A percentile compares a stretch with the other conserved stretches of the same genome.
phyloP scores from a whole-genome alignment of 2,797 vertebrate genomes.

The Sus cebifrons region DNA sequence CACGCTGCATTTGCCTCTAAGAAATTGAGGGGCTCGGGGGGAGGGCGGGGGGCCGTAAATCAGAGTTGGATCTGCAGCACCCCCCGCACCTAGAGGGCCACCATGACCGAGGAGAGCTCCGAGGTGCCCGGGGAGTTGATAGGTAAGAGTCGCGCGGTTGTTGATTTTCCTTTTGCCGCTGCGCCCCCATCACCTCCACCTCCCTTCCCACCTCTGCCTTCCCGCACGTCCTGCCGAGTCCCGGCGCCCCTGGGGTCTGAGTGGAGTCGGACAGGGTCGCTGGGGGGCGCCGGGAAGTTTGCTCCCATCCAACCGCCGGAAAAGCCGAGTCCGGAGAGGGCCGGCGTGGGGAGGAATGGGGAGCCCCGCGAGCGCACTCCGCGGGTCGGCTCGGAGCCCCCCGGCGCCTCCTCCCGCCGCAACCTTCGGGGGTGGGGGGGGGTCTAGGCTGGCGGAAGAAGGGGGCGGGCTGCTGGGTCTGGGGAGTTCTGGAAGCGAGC shows the following conservation, averaged over 20 bases:
- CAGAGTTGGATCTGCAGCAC: slow-evolving; percentile 43
- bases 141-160: slow-evolving; percentile 91
- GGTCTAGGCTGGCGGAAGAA: not conserved
- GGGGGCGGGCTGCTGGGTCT: not conserved
- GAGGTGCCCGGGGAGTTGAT: slow-evolving; percentile 95
- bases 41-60: slow-evolving; percentile 40
- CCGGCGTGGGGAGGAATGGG: not conserved
- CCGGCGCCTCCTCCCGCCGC: not conserved
- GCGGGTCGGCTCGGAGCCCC: not conserved
- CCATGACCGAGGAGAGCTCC: slow-evolving; percentile 95
- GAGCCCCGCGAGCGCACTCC: not conserved
- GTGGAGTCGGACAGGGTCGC: slow-evolving; percentile 20
- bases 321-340: not conserved
- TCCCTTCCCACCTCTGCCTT: not conserved
- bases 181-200: not conserved
- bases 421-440: not conserved
- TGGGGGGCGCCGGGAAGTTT: slow-evolving; percentile 69
- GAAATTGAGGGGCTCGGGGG: slow-evolving; percentile 51
- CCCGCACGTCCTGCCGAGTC: not conserved
- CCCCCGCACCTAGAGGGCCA: slow-evolving; percentile 76
- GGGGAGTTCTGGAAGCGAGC: not conserved
- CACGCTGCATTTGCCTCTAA: slow-evolving; percentile 31
- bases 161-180: not conserved
- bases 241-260: not conserved
- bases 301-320: not conserved